These are phyloP conservation scores for Zoroaster sp. DNA, from an alignment of 53 echinoderm and acorn worm species.

Conservation along the genomic window DNA sequence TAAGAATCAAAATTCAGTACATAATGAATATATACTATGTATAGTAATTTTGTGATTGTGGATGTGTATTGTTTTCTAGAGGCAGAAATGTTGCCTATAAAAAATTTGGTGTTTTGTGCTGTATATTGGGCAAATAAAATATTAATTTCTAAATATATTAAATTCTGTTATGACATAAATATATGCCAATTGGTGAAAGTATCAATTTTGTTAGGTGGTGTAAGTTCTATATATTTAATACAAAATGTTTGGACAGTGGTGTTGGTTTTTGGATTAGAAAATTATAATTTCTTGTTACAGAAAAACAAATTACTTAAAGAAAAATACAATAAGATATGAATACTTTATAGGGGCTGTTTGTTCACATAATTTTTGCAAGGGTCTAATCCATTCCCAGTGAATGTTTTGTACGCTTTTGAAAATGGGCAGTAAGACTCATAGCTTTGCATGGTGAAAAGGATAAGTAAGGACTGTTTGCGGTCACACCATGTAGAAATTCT, in stretches of 20 bases:
- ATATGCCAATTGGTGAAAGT: neutral
- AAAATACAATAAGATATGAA: neutral
- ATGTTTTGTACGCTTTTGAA: too few relatives aligned
- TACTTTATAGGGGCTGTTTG: too few relatives aligned
- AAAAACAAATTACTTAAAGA: too few relatives aligned
- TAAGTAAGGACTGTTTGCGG: too few relatives aligned
- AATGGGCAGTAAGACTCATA: too few relatives aligned
- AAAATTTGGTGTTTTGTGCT: conserved; percentile 32
- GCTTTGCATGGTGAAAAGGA: too few relatives aligned
- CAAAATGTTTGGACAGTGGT: neutral
- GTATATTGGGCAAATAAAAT: conserved; percentile 32
- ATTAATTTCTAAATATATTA: conserved; percentile 18
- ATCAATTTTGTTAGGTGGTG: neutral
- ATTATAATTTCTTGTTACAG: neutral
- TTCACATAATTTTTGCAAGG: too few relatives aligned
- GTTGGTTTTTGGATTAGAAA: conserved; percentile 7
- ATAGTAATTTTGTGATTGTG: neutral
- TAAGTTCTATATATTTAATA: neutral
- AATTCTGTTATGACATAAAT: neutral
- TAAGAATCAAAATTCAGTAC: neutral
- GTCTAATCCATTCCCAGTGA: too few relatives aligned
- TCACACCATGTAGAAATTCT: too few relatives aligned
- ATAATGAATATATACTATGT: neutral
- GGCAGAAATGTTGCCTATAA: conserved; percentile 32
- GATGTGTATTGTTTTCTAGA: neutral